These are phyloP conservation scores for Meda fulgida DNA, from an alignment of 2,797 vertebrate species.

Conservation along the genomic window DNA sequence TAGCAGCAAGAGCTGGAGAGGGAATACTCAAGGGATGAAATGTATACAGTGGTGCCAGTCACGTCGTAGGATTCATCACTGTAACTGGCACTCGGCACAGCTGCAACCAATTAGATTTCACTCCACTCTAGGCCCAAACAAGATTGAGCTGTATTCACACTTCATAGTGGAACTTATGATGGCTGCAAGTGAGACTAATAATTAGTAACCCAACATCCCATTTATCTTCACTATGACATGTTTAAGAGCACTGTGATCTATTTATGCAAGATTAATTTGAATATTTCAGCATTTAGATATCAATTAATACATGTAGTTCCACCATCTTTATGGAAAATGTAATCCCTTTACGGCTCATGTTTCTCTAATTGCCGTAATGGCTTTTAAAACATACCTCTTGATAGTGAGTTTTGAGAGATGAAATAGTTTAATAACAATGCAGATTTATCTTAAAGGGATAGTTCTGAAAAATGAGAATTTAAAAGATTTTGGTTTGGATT, in stretches of 20 bases:
- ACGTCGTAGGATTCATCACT: conserved; percentile 45
- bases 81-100: conserved; percentile 43
- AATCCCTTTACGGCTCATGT: conserved; percentile 54
- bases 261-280: conserved; percentile 73
- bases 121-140: conserved; percentile 38
- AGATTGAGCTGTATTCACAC: conserved; percentile 50
- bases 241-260: conserved; percentile 73
- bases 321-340: conserved; percentile 62
- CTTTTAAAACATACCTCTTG: conserved; percentile 54
- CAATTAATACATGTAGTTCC: conserved; percentile 70
- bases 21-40: conserved; percentile 38
- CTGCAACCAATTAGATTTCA: conserved; percentile 52
- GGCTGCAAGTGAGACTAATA: conserved; percentile 77
- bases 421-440: conserved; percentile 15
- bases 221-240: conserved; percentile 68
- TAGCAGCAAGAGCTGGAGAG: conserved; percentile 25
- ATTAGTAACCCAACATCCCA: conserved; percentile 76
- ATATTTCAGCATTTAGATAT: conserved; percentile 74
- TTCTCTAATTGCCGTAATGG: conserved; percentile 61
- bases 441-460: neutral
- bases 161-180: conserved; percentile 59
- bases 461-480: neutral
- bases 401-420: conserved; percentile 56
- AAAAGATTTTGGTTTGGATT: too few species aligned
- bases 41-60: conserved; percentile 38